Conservation (phyloP, 2,888 invertebrate genomes). For the Drosophila subquinaria region DNA sequence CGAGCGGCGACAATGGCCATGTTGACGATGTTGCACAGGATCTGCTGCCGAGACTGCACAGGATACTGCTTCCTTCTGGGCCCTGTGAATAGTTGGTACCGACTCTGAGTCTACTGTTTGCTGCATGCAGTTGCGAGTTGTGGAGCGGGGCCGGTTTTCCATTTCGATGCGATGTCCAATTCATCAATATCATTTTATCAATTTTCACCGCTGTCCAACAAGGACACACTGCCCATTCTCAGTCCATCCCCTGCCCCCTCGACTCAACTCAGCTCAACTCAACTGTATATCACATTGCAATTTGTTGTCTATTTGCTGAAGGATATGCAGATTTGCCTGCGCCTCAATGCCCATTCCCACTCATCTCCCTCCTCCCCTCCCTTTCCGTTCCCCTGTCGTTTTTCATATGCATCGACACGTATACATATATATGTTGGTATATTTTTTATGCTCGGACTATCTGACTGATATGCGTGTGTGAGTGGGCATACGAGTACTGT, state of each 20-base stretch:
- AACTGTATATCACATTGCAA: constrained; percentile 79
- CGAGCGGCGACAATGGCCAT: constrained; percentile 57
- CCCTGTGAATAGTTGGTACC: background rate
- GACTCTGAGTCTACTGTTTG: constrained; percentile 13
- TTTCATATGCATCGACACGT: constrained; percentile 69
- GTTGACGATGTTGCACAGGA: constrained; percentile 64
- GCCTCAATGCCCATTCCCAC: constrained; percentile 28
- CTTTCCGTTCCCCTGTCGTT: constrained; percentile 45
- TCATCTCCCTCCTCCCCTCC: background rate
- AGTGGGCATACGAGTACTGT: constrained; percentile 3
- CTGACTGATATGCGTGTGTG: constrained; percentile 30
- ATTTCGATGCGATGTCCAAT: constrained; percentile 77
- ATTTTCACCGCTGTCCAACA: constrained; percentile 82
- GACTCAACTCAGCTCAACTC: constrained; percentile 64
- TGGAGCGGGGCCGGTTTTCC: constrained; percentile 37
- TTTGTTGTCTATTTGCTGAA: constrained; percentile 81
- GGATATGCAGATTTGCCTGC: constrained; percentile 76
- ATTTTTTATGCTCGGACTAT: constrained; percentile 32
- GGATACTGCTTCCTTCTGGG: constrained; percentile 7
- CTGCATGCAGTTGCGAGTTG: constrained; percentile 1
- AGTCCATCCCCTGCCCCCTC: background rate
- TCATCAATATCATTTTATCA: constrained; percentile 85
- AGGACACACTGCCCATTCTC: constrained; percentile 22
- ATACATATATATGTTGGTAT: constrained; percentile 14
- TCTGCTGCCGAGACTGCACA: constrained; percentile 38